Evolutionary conservation across 1,140 invertebrate species (phyloP).

Genomic region (Lithobius niger): DNA sequence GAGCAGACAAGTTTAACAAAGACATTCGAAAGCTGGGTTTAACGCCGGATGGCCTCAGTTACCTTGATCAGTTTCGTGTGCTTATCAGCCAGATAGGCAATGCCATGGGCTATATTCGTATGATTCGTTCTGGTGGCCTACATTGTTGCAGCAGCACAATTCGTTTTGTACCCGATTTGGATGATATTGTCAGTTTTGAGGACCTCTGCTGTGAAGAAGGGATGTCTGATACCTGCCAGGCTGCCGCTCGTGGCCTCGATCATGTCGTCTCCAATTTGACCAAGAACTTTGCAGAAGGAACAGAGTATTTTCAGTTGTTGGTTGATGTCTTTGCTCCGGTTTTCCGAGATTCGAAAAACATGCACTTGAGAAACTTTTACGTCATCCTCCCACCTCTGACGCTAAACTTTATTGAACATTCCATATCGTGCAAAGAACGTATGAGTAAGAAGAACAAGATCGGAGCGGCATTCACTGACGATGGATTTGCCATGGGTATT

Average conservation of each 20-base stretch:
- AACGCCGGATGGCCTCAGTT: conserved; percentile 64
- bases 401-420: conserved; percentile 88
- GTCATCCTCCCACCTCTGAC: conserved; percentile 87
- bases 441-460: conserved; percentile 69
- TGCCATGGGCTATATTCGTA: conserved; percentile 87
- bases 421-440: conserved; percentile 82
- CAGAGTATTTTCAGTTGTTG: conserved; percentile 88
- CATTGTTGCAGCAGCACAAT: conserved; percentile 84
- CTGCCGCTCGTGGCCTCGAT: conserved; percentile 57
- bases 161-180: conserved; percentile 73
- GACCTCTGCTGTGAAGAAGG: conserved; percentile 39
- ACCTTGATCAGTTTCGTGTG: conserved; percentile 83
- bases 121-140: conserved; percentile 84
- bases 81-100: conserved; percentile 92
- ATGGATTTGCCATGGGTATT: conserved; percentile 96
- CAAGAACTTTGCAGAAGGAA: conserved; percentile 79
- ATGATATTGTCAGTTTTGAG: conserved; percentile 50
- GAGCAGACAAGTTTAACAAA: conserved; percentile 89
- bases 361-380: conserved; percentile 86
- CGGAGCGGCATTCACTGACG: conserved; percentile 86
- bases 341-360: conserved; percentile 68
- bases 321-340: conserved; percentile 84
- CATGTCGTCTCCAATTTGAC: conserved; percentile 60
- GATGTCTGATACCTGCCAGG: conserved; percentile 43
- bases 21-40: conserved; percentile 79